Conservation (phyloP, 2,113 vertebrate species). For the Ellobius talpinus region DNA sequence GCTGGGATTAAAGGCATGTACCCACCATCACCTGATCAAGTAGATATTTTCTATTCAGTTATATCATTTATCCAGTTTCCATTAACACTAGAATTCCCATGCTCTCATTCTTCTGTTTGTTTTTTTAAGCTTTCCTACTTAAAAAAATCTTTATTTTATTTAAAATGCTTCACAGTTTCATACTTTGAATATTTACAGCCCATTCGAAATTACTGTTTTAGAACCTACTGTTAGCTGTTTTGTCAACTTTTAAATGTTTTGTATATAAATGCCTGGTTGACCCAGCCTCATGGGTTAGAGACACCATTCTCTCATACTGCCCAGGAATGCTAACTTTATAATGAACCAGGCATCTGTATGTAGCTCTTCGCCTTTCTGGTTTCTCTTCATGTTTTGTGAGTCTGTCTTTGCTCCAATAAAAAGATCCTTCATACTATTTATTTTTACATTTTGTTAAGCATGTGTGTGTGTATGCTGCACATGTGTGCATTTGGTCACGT, state of each 20-base stretch:
- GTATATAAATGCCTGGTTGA: neutral
- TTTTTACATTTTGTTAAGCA: neutral
- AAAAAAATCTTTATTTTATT: neutral
- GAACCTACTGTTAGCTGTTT: neutral
- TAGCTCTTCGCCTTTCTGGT: neutral
- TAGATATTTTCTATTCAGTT: neutral
- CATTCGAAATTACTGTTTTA: slow-evolving; percentile 34
- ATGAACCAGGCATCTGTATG: neutral
- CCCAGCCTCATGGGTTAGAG: neutral
- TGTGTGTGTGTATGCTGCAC: neutral
- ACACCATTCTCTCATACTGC: neutral
- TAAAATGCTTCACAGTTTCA: neutral
- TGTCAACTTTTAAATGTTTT: neutral
- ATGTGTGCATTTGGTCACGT: neutral
- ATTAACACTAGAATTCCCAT: neutral
- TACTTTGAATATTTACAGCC: neutral
- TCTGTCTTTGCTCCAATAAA: neutral
- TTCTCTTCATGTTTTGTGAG: neutral
- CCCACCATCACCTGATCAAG: neutral
- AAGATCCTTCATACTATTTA: neutral
- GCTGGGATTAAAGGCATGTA: no score
- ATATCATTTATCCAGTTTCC: neutral
- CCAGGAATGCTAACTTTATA: neutral
- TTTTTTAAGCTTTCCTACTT: neutral
- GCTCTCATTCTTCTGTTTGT: neutral